Conservation (phyloP, 2,113 vertebrate species). For the Columba livia region DNA sequence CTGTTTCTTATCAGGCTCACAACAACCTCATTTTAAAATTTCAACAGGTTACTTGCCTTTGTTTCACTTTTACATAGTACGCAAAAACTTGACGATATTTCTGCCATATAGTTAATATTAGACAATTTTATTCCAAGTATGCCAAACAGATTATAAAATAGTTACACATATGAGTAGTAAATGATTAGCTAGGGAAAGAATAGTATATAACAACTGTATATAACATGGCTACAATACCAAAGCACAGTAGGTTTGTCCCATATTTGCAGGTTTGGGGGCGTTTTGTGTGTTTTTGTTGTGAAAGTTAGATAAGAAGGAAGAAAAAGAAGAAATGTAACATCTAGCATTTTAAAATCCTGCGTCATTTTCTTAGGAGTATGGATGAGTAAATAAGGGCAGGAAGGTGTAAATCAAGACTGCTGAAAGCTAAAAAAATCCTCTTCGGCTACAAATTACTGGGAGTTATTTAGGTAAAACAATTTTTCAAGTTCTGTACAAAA, state of each 20-base stretch:
- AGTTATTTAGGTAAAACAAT: not conserved
- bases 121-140: not conserved
- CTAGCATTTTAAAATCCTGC: not conserved
- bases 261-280: fast-evolving
- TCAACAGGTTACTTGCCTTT: not conserved
- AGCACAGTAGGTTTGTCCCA: not conserved
- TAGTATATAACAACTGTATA: not conserved
- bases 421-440: not conserved
- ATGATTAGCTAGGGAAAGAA: not conserved
- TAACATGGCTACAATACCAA: not conserved
- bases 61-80: not conserved
- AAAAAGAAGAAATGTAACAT: not conserved
- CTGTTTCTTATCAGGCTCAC: not conserved
- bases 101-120: not conserved
- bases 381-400: not conserved
- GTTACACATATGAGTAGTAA: not conserved
- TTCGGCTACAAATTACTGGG: not conserved
- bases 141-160: not conserved
- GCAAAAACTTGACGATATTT: not conserved
- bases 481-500: not conserved
- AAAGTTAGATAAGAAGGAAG: not conserved
- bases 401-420: not conserved
- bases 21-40: not conserved
- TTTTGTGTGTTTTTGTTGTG: not conserved
- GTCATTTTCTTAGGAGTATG: not conserved